These are phyloP conservation scores for Diaprepes abbreviatus DNA, from an alignment of 2,888 invertebrate species.

Conservation along the genomic window DNA sequence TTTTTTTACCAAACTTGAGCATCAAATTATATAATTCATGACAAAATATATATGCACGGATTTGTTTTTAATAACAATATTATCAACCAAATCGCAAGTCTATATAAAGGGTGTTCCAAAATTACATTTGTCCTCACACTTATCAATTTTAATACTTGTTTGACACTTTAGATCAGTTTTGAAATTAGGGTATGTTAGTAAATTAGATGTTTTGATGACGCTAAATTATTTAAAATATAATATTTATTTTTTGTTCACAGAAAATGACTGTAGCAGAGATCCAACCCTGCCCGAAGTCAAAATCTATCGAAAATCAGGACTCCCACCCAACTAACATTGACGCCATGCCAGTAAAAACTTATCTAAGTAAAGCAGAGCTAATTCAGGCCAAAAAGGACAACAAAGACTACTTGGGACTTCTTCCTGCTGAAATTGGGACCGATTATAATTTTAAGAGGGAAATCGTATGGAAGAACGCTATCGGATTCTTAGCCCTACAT, in stretches of 20 bases:
- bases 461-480: constrained; percentile 75
- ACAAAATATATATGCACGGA: too few relatives aligned
- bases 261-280: constrained; percentile 16
- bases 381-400: constrained; percentile 21
- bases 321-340: not conserved
- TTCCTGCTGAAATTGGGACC: constrained; percentile 68
- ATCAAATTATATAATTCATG: too few relatives aligned
- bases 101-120: too few relatives aligned
- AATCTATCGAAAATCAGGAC: not conserved
- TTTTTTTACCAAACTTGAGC: too few relatives aligned
- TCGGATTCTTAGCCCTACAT: constrained; percentile 73
- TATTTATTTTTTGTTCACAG: constrained; percentile 9
- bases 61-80: too few relatives aligned
- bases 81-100: too few relatives aligned
- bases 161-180: too few relatives aligned
- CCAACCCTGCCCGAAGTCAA: constrained; percentile 6
- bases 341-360: not conserved
- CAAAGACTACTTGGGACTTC: constrained; percentile 44
- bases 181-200: too few relatives aligned
- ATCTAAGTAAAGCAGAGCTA: not conserved
- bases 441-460: constrained; percentile 69
- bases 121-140: too few relatives aligned
- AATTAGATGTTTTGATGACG: too few relatives aligned
- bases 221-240: too few relatives aligned
- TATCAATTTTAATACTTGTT: too few relatives aligned